Evolutionary conservation across 2,113 vertebrate genomes (phyloP), one percentile per base, ranked within the genome.

Genomic region (Corythornis cristatus): DNA sequence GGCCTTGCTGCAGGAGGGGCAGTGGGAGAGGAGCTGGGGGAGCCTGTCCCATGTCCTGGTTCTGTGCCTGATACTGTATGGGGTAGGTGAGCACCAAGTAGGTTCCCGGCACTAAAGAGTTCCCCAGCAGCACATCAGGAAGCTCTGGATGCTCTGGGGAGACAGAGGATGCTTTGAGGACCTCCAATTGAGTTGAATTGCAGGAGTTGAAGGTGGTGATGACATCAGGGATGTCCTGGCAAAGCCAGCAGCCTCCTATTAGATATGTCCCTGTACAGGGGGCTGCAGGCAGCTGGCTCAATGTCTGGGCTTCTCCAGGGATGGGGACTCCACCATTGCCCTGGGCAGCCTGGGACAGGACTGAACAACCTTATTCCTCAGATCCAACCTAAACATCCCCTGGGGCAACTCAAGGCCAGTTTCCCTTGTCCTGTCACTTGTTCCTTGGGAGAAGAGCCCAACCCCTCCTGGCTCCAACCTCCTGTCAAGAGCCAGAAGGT

Each of bases 161-260:
- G 48, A 62, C 48, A 42, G 62, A 58, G 37, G 62, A n/a, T 65
- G 48, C 67, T 88, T 76, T 0, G 0, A 74, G 71, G 42, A 57
- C 19, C 51, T 79, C 42, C 0, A 0, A 35, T 4, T 37, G 10
- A 37, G 10, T 37, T 37, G 37, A 25, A 20, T 18, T 0, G 0
- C 0, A 4, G 25, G 50, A 19, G 40, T 22, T 2, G 1, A 15
- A 23, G 42, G 3, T 54, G 57, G 22, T 33, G 19, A 3, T 37
- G 72, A 21, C 12, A 15, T 0, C 22, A 22, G 71, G 51, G 51
- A 33, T 35, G 72, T 6, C 18, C 22, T 12, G 46, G 26, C 57
- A 42, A 17, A 68, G n/a, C 18, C 35, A 22, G 20, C 22, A 35
- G 33, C 33, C 9, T 91, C 1, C 0, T 35, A 43, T 67, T 53